phyloP scores from a whole-genome alignment of 1,140 invertebrate genomes.

The Camponotus floridanus region DNA sequence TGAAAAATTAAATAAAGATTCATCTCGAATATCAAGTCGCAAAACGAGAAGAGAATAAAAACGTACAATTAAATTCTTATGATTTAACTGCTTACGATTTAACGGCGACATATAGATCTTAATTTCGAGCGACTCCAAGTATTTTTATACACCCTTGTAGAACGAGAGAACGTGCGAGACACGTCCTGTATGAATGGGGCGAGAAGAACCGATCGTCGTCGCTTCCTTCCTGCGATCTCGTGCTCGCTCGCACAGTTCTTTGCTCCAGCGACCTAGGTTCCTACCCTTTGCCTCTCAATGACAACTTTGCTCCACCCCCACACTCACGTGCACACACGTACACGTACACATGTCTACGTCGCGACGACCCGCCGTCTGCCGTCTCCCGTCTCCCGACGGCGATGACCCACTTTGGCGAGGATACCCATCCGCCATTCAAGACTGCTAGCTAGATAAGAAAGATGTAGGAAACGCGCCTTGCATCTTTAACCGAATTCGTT shows the following conservation, averaged over 20 bases:
- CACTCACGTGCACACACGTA: no score
- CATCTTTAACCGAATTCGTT: slow-evolving; percentile 15
- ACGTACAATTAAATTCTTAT: background rate
- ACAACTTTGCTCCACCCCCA: slow-evolving; percentile 75
- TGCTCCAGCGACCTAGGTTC: slow-evolving; percentile 44
- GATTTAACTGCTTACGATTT: no score
- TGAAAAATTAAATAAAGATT: background rate
- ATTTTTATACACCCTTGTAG: slow-evolving; percentile 30
- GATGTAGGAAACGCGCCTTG: slow-evolving; percentile 10
- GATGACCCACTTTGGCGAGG: slow-evolving; percentile 72
- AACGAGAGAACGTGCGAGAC: slow-evolving; percentile 70
- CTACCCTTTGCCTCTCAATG: slow-evolving; percentile 60
- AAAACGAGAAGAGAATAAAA: background rate
- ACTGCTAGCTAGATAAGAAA: slow-evolving; percentile 34
- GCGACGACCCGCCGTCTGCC: slow-evolving; percentile 62
- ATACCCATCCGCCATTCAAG: slow-evolving; percentile 66
- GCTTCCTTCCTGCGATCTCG: slow-evolving; percentile 57
- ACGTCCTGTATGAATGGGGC: slow-evolving; percentile 74
- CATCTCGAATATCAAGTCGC: background rate
- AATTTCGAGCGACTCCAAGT: background rate
- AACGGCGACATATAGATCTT: no score
- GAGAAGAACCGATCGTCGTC: slow-evolving; percentile 80
- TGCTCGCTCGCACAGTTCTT: slow-evolving; percentile 4
- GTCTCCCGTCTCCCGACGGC: slow-evolving; percentile 68
- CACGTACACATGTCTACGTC: slow-evolving; percentile 66